Base-by-base conservation (phyloP, 2,113 vertebrate species). In the Callaeas wilsoni region DNA sequence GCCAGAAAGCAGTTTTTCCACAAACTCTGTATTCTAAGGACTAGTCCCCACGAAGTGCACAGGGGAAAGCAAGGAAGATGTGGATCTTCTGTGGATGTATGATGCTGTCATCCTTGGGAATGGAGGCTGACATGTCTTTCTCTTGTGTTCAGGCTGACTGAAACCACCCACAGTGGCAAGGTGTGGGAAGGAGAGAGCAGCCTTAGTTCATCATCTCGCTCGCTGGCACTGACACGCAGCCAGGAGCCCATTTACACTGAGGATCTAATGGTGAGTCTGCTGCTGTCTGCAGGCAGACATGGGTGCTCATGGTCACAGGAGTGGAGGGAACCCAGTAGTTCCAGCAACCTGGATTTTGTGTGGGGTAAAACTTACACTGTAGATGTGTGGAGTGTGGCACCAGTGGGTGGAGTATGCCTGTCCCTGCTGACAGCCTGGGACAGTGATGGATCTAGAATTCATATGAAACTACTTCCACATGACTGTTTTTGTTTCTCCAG, bases 211-310 rank as follows among this genome's bases (percentile, higher is more conserved):
- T 37, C 85, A 11, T 95, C 95, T 50, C 98, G 98, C 33, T 99
- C 98, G 0, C 91, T 99, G 30, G 98, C 98, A 21, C 98, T 99
- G 69, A 98, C 98, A 42, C 98, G 99, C 88, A 99, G 99, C 97
- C 99, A 99, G 93, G 99, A 99, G 95, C 99, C 99, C 74, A 97
- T 98, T 71, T 96, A 84, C 82, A 96, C 98, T 3, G 99, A 99
- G 68, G 99, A 99, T 65, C 37, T 98, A 6, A 96, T 17, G 93
- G 99, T 99, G 97, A 98, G 96, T 93, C 65, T 81, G 6, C 78
- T 62, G 39, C 63, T 81, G 20, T 56, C 37, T 60, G 32, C 4
- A 2, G 50, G 32, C 32, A 33, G 22, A 13, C 10, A 4, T 21
- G 33, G 14, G 21, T 39, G 42, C 27, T 74, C 29, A 27, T 57